These are phyloP conservation scores for Acronicta aceris DNA, from an alignment of 2,888 invertebrate genomes.

Conservation along the genomic window DNA sequence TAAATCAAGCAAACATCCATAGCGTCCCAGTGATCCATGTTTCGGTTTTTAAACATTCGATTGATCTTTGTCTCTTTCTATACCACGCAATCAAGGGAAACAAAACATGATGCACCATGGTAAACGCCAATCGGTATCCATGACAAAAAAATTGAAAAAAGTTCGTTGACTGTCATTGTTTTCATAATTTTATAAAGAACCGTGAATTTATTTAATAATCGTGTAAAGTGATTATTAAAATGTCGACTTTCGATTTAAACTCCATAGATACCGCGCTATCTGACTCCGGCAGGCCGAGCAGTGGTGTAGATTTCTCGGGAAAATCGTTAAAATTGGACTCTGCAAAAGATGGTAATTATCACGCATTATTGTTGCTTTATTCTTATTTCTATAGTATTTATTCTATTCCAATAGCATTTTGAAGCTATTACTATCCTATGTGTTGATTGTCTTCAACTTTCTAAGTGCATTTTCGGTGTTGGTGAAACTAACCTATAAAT, in stretches of 20 bases:
- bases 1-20: not conserved
- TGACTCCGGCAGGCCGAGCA: constrained; percentile 78
- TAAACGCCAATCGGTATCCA: constrained; percentile 16
- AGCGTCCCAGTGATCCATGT: constrained; percentile 10
- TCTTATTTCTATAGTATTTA: not conserved
- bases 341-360: constrained; percentile 93
- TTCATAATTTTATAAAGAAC: constrained; percentile 50
- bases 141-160: constrained; percentile 69
- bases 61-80: constrained; percentile 15
- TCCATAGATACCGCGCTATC: constrained; percentile 86
- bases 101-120: constrained; percentile 12
- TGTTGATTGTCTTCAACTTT: not conserved
- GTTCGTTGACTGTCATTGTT: constrained; percentile 68
- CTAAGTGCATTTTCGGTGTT: not conserved
- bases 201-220: constrained; percentile 55
- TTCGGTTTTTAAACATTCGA: not conserved
- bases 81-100: constrained; percentile 1
- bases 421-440: no score
- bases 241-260: constrained; percentile 88
- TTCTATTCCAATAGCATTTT: not conserved
- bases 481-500: constrained; percentile 34
- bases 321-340: constrained; percentile 93
- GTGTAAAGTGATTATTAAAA: constrained; percentile 54
- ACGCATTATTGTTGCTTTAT: not conserved
- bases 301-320: constrained; percentile 95